Evolutionary conservation across 2,888 invertebrate genomes (phyloP).

Genomic region (Melangyna quadrimaculata): DNA sequence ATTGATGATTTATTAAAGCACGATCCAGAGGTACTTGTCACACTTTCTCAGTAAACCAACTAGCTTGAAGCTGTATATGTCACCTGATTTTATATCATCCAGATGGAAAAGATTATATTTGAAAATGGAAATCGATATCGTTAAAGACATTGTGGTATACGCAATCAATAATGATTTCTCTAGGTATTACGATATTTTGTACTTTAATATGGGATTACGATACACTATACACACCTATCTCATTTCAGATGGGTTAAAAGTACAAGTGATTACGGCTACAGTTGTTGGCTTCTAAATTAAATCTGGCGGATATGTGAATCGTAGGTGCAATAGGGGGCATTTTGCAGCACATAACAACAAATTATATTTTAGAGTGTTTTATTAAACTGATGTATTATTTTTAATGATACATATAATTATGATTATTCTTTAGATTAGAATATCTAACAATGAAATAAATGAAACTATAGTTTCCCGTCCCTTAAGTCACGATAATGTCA

Average conservation of each 20-base stretch:
- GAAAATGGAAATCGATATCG: constrained; percentile 8
- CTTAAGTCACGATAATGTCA: too few species aligned
- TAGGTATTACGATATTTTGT: constrained; percentile 26
- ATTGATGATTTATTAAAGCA: background rate
- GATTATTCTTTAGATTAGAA: too few species aligned
- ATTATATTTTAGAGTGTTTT: too few species aligned
- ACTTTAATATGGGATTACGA: constrained; percentile 60
- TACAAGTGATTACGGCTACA: background rate
- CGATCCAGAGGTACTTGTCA: background rate
- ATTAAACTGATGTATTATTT: too few species aligned
- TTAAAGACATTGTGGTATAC: constrained; percentile 32
- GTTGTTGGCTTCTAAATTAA: background rate
- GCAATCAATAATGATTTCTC: constrained; percentile 40
- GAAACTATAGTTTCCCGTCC: too few species aligned
- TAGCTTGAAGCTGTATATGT: background rate
- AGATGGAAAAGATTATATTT: background rate
- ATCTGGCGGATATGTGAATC: background rate
- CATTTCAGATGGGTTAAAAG: constrained; percentile 32
- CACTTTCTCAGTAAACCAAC: background rate
- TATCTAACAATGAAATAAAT: too few species aligned
- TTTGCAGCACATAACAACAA: constrained; percentile 17
- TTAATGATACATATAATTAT: too few species aligned
- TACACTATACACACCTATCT: constrained; percentile 30
- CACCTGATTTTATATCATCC: constrained; percentile 21
- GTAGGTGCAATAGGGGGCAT: background rate